phyloP scores from a whole-genome alignment of 2,797 vertebrate species.

The Xenopus petersii region DNA sequence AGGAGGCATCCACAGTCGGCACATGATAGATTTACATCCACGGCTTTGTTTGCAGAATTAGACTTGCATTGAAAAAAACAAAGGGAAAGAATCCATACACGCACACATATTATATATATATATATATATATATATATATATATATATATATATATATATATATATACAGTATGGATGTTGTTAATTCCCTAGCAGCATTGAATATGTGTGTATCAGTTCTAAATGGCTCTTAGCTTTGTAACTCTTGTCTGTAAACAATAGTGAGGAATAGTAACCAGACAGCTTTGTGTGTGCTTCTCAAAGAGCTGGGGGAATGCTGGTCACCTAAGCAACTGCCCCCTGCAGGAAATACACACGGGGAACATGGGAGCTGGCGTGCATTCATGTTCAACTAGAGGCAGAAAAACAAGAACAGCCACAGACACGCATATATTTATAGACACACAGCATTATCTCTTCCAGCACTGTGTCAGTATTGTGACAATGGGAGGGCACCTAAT shows the following conservation, averaged over 20 bases:
- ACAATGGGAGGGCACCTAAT: too few relatives aligned
- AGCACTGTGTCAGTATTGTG: too few relatives aligned
- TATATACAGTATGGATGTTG: not conserved
- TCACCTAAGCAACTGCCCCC: slow-evolving; percentile 47
- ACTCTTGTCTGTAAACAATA: slow-evolving; percentile 37
- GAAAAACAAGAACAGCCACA: not conserved
- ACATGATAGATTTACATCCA: slow-evolving; percentile 2
- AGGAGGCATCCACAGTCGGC: slow-evolving; percentile 28
- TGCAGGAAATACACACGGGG: slow-evolving; percentile 46
- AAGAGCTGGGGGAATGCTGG: slow-evolving; percentile 42
- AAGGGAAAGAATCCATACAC: too few relatives aligned
- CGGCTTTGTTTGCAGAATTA: slow-evolving; percentile 11
- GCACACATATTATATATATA: too few relatives aligned
- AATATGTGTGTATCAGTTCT: slow-evolving; percentile 25
- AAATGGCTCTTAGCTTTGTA: slow-evolving; percentile 19
- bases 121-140: too few relatives aligned
- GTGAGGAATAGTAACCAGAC: slow-evolving; percentile 35
- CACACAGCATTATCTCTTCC: too few relatives aligned
- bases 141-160: too few relatives aligned
- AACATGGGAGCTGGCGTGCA: slow-evolving; percentile 22
- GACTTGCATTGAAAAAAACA: too few relatives aligned
- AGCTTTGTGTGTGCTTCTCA: slow-evolving; percentile 31
- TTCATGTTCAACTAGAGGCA: slow-evolving; percentile 29
- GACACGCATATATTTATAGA: too few relatives aligned
- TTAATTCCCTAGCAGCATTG: not conserved